These are phyloP conservation scores for Mus spicilegus DNA, from an alignment of 2,113 vertebrate species.

Conservation along the genomic window DNA sequence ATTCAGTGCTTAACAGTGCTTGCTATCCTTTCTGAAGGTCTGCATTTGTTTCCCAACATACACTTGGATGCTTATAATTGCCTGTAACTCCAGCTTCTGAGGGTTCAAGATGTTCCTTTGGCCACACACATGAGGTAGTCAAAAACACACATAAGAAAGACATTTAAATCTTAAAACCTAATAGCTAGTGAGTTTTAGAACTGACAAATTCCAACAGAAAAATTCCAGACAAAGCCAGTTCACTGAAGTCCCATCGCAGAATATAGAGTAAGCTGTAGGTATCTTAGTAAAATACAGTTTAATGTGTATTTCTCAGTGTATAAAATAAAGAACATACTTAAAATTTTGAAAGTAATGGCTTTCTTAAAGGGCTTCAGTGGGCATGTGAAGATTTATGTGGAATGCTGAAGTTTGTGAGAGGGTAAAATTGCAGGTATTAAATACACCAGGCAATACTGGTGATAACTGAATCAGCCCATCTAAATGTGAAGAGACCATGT, in stretches of 20 bases:
- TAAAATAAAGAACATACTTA: not conserved
- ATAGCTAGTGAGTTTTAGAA: not conserved
- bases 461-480: not conserved
- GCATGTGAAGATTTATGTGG: not conserved
- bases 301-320: not conserved
- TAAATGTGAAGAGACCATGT: not conserved
- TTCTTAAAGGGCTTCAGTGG: not conserved
- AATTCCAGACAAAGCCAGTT: not conserved
- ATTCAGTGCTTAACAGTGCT: not conserved
- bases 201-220: not conserved
- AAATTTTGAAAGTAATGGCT: not conserved
- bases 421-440: conserved; percentile 6
- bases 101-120: not conserved
- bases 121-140: not conserved
- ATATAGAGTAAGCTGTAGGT: not conserved
- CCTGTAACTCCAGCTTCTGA: not conserved
- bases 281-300: not conserved
- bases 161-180: not conserved
- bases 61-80: not conserved
- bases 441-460: conserved; percentile 10
- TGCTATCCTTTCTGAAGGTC: not conserved
- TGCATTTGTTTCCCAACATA: not conserved
- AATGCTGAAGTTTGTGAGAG: not conserved
- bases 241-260: not conserved
- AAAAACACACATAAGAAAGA: not conserved